Percentiles rank a stretch among this genome's conserved stretches.
These are phyloP conservation scores for Saimiri boliviensis DNA, from an alignment of 2,113 vertebrate genomes.

Conservation along the genomic window DNA sequence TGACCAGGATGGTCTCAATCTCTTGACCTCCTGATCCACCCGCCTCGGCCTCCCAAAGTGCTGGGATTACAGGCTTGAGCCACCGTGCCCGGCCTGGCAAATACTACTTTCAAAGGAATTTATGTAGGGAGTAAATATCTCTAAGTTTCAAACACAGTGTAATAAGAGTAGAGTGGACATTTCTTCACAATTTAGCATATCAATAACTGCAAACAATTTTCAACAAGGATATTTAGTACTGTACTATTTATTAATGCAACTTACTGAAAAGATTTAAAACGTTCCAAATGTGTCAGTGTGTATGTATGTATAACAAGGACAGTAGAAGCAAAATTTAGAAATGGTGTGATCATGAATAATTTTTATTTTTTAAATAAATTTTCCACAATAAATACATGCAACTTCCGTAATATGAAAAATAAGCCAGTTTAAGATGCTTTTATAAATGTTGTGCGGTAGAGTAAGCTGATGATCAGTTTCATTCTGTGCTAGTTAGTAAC, in stretches of 20 bases:
- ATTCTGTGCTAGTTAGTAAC: neutral
- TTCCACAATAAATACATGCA: neutral
- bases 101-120: neutral
- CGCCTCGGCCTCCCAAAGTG: too few species aligned
- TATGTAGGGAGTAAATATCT: neutral
- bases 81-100: too few species aligned
- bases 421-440: neutral
- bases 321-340: neutral
- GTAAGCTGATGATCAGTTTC: neutral
- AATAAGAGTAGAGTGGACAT: neutral
- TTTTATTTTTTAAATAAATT: neutral
- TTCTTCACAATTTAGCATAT: neutral
- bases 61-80: too few species aligned
- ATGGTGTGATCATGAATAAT: neutral
- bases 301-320: neutral
- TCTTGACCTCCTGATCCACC: too few species aligned
- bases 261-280: constrained; percentile 14
- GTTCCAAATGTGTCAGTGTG: neutral
- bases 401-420: neutral
- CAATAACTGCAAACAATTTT: neutral
- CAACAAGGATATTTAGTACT: neutral
- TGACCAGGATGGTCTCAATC: too few species aligned
- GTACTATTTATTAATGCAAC: neutral
- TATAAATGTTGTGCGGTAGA: neutral
- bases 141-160: neutral